Evolutionary conservation across 2,113 vertebrate species (phyloP).

Genomic region (Trichomycterus rosablanca): DNA sequence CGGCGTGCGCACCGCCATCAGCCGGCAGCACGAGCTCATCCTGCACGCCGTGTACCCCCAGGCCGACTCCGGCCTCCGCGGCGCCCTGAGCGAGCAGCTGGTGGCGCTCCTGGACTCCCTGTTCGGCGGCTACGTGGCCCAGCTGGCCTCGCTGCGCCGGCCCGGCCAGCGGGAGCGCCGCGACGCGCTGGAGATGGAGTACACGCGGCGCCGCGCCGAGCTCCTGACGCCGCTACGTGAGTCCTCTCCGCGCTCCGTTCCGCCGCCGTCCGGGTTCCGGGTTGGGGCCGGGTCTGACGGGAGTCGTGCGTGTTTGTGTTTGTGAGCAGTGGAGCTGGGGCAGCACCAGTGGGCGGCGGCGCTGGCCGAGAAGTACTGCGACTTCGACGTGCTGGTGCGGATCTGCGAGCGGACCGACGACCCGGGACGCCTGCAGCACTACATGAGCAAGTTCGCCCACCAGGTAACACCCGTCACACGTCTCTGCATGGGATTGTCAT

Average conservation of each 20-base stretch:
- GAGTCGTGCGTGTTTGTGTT: conserved; percentile 1
- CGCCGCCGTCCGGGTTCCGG: too few species aligned
- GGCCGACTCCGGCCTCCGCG: conserved; percentile 80
- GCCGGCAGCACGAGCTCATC: conserved; percentile 77
- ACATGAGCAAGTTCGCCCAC: conserved; percentile 91
- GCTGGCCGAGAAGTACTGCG: conserved; percentile 93
- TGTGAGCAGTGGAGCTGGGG: conserved; percentile 79
- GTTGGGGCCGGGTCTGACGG: too few species aligned
- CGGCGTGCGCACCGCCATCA: conserved; percentile 70
- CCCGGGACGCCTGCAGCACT: conserved; percentile 86
- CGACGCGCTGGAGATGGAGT: conserved; percentile 82
- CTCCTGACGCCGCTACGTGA: conserved; percentile 82
- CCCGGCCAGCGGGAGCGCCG: conserved; percentile 79
- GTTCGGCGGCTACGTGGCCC: conserved; percentile 80
- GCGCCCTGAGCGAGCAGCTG: conserved; percentile 80
- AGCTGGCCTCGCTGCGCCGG: conserved; percentile 81
- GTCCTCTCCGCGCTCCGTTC: conserved; percentile 46
- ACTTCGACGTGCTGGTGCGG: conserved; percentile 95
- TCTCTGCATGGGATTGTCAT: neutral
- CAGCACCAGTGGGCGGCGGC: conserved; percentile 86
- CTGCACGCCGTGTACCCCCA: conserved; percentile 84
- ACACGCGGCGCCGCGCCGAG: conserved; percentile 81
- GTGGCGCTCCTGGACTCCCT: conserved; percentile 82
- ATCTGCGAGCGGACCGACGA: conserved; percentile 94
- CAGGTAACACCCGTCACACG: conserved; percentile 69